A percentile compares a stretch with the other conserved stretches of the same genome.
Evolutionary conservation across 2,797 vertebrate genomes (phyloP).

Genomic region (Ceyx erithaca): DNA sequence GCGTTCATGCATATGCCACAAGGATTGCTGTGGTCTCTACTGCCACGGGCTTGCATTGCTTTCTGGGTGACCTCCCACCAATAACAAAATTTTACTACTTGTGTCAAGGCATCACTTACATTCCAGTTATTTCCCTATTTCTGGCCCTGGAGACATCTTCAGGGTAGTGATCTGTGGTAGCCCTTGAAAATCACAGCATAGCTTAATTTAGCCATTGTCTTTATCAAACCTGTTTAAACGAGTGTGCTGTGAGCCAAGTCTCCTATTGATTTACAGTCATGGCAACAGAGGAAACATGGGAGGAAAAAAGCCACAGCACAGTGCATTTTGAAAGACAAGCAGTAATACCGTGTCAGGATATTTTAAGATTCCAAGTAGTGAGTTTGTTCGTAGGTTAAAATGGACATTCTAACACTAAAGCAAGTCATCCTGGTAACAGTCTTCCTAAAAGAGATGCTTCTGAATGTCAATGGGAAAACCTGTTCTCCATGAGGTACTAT

Average conservation of each 20-base stretch:
- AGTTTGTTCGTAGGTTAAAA: neutral
- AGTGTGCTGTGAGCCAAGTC: neutral
- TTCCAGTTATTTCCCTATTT: neutral
- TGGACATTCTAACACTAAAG: neutral
- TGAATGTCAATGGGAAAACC: neutral
- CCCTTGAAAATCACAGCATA: neutral
- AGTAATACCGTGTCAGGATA: neutral
- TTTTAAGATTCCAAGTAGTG: neutral
- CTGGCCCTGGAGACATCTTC: neutral
- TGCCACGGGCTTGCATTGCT: neutral
- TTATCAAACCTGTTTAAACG: neutral
- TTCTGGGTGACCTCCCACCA: neutral
- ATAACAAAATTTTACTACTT: neutral
- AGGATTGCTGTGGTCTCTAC: neutral
- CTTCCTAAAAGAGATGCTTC: neutral
- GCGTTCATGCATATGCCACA: fast-evolving
- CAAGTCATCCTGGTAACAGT: neutral
- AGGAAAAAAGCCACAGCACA: neutral
- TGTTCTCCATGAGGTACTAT: neutral
- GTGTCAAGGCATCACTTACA: neutral
- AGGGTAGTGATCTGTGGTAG: neutral
- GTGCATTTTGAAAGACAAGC: neutral
- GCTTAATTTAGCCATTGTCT: neutral
- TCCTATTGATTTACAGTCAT: neutral
- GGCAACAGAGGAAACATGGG: neutral